Evolutionary conservation across 2,113 vertebrate species (phyloP), one percentile per base, ranked within the genome.

Genomic region (Pygoscelis adeliae): DNA sequence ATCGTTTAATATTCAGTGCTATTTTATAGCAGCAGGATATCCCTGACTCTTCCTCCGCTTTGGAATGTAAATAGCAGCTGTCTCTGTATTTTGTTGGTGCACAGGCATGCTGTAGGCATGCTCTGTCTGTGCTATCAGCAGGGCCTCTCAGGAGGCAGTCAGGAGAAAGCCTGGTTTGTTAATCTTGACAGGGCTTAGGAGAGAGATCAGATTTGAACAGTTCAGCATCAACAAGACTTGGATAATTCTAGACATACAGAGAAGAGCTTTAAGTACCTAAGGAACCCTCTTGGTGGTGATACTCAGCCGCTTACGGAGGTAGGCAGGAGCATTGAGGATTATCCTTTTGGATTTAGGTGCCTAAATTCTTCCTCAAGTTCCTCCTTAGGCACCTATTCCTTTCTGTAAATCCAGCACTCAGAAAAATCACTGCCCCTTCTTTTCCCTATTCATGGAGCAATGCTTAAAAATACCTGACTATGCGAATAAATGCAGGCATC

Each of bases 271-370:
- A 90, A 93, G 85, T 81, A 83, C 92, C 92, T 65, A 62, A 77
- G 85, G 85, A 97, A 93, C 95, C 76, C 83, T 96, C 83, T 72
- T 83, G 92, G 84, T 93, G 92, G 90, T 92, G 96, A 97, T 93
- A 80, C 93, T 88, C 96, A 90, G 90, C 74, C 0, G n/a, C 92
- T 96, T 90, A 94, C 3, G 0, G 85, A 42, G 58, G 90, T 30
- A 58, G 66, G 74, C 1, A 3, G 71, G 67, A 95, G 74, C 44
- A 66, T 53, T 6, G 67, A 83, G 76, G 95, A 97, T 95, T 95
- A 96, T 90, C 95, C 88, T 88, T 77, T 58, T 50, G 95, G 92
- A 93, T 95, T 93, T 95, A 87, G 82, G 90, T 81, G 32, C 76
- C 88, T 74, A 55, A 92, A 70, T 66, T 92, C 90, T 90, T 86